Percentiles rank a stretch among this genome's conserved stretches.
phyloP scores from a whole-genome alignment of 2,113 vertebrate genomes.

The Marcusenius ussheri region DNA sequence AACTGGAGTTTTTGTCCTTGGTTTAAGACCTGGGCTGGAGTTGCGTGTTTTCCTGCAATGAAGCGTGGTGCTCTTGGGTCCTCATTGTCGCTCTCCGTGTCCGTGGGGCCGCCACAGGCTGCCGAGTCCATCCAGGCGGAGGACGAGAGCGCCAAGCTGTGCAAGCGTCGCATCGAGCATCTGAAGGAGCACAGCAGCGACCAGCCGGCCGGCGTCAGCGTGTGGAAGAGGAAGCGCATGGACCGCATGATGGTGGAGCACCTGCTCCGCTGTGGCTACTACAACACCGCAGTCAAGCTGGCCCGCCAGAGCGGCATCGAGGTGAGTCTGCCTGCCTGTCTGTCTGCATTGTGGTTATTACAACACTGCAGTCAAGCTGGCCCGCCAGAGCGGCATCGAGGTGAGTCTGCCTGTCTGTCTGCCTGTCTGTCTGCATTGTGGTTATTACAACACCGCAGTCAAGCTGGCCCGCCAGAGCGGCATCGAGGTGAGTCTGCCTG shows the following conservation, averaged over 20 bases:
- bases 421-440: constrained; percentile 54
- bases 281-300: constrained; percentile 92
- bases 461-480: constrained; percentile 90
- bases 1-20: neutral
- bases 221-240: constrained; percentile 98
- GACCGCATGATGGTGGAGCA: constrained; percentile 99
- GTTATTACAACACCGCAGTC: constrained; percentile 94
- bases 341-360: constrained; percentile 80
- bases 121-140: constrained; percentile 97
- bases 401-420: constrained; percentile 44
- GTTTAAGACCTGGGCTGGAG: neutral
- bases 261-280: constrained; percentile 91
- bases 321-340: constrained; percentile 52
- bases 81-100: neutral
- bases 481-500: constrained; percentile 75
- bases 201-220: constrained; percentile 80
- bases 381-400: constrained; percentile 93
- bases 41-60: neutral
- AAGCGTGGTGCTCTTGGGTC: neutral
- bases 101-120: constrained; percentile 56
- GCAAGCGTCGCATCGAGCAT: constrained; percentile 93
- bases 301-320: constrained; percentile 93
- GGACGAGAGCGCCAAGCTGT: constrained; percentile 93
- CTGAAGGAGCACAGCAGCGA: constrained; percentile 96
- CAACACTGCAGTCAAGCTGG: constrained; percentile 91